Evolutionary conservation across 1,140 invertebrate genomes (phyloP).

Genomic region (Drosophila azteca): DNA sequence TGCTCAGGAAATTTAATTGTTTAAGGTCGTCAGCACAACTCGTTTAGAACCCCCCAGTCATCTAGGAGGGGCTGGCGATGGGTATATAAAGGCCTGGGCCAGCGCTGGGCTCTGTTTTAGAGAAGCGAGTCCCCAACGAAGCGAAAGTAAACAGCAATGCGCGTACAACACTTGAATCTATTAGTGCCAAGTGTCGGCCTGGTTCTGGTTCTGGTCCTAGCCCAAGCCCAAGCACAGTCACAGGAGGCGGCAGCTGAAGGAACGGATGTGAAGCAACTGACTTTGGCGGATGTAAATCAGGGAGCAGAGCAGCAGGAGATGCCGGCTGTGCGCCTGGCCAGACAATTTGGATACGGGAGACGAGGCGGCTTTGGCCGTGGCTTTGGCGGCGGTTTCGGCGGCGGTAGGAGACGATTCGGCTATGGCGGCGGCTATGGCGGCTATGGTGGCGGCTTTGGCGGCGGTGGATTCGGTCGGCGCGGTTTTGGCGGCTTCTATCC

Average conservation of each 20-base stretch:
- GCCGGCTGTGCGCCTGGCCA: conserved; percentile 60
- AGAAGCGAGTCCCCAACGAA: conserved; percentile 19
- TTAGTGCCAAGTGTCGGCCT: conserved; percentile 69
- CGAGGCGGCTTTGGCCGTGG: conserved; percentile 24
- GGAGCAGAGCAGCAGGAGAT: conserved; percentile 56
- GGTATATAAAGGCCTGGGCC: conserved; percentile 59
- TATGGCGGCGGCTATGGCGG: conserved; percentile 15
- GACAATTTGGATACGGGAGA: conserved; percentile 47
- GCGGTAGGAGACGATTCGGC: neutral
- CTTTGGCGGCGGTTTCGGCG: conserved; percentile 22
- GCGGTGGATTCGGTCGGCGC: conserved; percentile 13
- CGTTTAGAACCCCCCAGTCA: conserved; percentile 61
- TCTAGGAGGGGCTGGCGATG: neutral
- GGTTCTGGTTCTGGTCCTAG: conserved; percentile 26
- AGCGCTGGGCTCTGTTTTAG: conserved; percentile 17
- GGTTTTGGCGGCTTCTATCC: conserved; percentile 29
- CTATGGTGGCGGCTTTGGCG: conserved; percentile 18
- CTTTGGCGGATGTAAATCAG: conserved; percentile 76
- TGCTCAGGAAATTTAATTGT: conserved; percentile 76
- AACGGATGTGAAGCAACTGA: conserved; percentile 70
- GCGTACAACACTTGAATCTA: conserved; percentile 58
- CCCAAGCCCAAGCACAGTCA: neutral
- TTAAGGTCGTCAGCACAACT: conserved; percentile 65
- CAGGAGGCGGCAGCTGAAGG: conserved; percentile 7
- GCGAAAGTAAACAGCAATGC: conserved; percentile 47